Evolutionary conservation across 2,888 invertebrate species (phyloP), one percentile per base, ranked within the genome.

Genomic region (Lamellibrachia satsuma): DNA sequence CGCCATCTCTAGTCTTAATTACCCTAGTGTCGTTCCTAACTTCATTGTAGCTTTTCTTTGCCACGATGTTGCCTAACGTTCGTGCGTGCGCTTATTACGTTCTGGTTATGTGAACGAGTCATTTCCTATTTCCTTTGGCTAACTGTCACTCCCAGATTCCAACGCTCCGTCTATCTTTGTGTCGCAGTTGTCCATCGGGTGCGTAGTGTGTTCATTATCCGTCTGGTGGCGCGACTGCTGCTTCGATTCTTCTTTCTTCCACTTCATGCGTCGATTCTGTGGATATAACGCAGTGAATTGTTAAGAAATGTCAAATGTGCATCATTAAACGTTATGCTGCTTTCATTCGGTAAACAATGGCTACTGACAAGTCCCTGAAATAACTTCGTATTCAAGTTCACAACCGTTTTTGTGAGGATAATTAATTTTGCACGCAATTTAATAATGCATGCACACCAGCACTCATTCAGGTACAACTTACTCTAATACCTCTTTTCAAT

Each of bases 241-340:
- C 22, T 75, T 96, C n/a, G 96, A 96, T 93, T 96, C 96, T 93
- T 96, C 96, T 92, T 96, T 96, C 94, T 96, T 96, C 96, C 96
- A 96, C 93, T 96, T 96, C 96, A 96, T 96, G 90, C 96, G 94
- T 91, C 96, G 94, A 94, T 96, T 96, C 93, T 96, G 96, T 90
- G 94, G 93, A 51, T 39, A 52, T 51, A 91, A 91, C 7, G 91
- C 11, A 91, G 7, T 52, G 27, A 75, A n/a, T 22, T 75, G 75
- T 57, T 57, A 57, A 57, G 8, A 55, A 55, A 55, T 55, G 7
- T 9, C 55, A 55, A 55, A 55, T 4, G 7, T 55, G 7, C 7
- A 55, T 55, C 55, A 55, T 55, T 55, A 55, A 7, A 9, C 55
- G 55, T 7, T 55, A 3, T 9, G 55, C 9, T 55, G 55, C 6